These are phyloP conservation scores for Poecilia latipinna DNA, from an alignment of 2,113 vertebrate genomes.

Conservation along the genomic window DNA sequence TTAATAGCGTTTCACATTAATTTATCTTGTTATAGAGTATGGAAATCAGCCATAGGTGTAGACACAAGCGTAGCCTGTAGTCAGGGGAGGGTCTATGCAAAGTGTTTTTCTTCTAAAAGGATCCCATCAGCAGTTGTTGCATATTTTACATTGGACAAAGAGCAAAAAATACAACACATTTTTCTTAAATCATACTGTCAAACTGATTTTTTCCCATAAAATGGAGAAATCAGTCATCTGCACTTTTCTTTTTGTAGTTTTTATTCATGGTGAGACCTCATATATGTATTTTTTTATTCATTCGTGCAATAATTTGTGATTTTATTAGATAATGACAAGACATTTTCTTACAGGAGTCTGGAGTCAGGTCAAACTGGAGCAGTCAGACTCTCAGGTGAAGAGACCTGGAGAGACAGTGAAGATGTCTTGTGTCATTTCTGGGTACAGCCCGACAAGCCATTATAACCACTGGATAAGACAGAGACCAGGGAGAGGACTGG, in stretches of 20 bases:
- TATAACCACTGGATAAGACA: constrained; percentile 31
- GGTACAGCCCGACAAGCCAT: background rate
- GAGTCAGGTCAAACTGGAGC: background rate
- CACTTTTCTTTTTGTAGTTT: background rate
- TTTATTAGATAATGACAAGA: background rate
- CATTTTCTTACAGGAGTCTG: background rate
- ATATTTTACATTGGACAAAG: background rate
- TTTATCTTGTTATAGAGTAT: too few relatives aligned
- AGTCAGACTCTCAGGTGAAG: background rate
- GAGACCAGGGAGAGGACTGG: constrained; percentile 45
- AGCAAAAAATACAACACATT: background rate
- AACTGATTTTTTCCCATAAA: background rate
- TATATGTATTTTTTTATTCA: too few relatives aligned
- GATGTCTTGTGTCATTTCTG: constrained; percentile 20
- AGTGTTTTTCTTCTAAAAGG: background rate
- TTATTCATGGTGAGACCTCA: background rate
- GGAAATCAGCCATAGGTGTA: too few relatives aligned
- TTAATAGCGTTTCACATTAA: too few relatives aligned
- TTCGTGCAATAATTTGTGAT: background rate
- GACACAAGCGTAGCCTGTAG: too few relatives aligned
- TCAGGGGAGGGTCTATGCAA: background rate
- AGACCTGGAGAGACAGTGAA: constrained; percentile 16
- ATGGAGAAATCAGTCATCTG: background rate
- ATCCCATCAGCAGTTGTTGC: background rate
- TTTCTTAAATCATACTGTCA: background rate